phyloP scores from a whole-genome alignment of 2,888 invertebrate species.

The Parnassius apollo region DNA sequence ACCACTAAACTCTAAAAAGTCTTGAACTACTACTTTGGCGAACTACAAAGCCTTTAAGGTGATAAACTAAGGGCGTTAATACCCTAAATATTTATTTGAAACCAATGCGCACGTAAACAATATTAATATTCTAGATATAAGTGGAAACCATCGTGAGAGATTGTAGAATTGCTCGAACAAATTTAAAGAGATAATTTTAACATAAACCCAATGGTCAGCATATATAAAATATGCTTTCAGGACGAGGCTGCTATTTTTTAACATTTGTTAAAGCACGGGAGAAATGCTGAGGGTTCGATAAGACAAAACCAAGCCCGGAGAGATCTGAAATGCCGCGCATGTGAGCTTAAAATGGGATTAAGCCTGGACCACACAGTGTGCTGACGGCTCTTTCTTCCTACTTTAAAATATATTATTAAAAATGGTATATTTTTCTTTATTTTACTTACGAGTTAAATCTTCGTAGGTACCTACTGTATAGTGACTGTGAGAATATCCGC shows the following conservation, averaged over 20 bases:
- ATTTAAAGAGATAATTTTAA: background rate
- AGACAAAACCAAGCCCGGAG: constrained; percentile 63
- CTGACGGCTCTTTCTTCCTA: background rate
- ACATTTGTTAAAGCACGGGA: constrained; percentile 35
- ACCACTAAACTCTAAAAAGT: no score
- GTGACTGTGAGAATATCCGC: no score
- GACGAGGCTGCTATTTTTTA: constrained; percentile 9
- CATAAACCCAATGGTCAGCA: background rate
- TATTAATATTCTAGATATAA: constrained; percentile 1
- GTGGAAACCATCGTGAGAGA: constrained; percentile 3
- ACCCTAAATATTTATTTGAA: constrained; percentile 4
- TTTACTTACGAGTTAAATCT: no score
- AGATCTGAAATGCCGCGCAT: constrained; percentile 58
- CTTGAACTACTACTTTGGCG: no score
- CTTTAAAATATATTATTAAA: background rate
- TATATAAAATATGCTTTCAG: background rate
- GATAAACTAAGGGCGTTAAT: background rate
- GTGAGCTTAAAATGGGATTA: constrained; percentile 56
- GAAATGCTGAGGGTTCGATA: constrained; percentile 67
- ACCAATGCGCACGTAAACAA: background rate
- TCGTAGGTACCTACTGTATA: no score
- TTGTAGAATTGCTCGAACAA: background rate
- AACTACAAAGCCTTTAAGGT: background rate
- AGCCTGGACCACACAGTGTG: constrained; percentile 59
- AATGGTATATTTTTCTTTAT: no score